Percentiles rank a stretch among this genome's conserved stretches.
phyloP scores from a whole-genome alignment of 1,140 invertebrate genomes.

The Conopomorpha cramerella region DNA sequence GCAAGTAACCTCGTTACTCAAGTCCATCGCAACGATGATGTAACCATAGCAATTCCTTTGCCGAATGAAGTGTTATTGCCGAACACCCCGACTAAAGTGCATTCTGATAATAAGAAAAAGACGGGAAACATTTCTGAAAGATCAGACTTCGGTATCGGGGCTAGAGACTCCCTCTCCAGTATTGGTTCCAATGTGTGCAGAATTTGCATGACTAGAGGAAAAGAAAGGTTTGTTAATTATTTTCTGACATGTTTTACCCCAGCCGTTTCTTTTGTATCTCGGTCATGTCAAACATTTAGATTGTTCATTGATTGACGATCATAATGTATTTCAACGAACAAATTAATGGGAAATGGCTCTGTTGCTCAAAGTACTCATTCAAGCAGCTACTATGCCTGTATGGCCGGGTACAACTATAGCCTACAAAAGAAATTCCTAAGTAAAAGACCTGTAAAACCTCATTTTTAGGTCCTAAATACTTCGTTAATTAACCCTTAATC shows the following conservation, averaged over 20 bases:
- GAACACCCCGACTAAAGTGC: constrained; percentile 21
- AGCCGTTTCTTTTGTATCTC: too few species aligned
- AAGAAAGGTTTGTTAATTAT: constrained; percentile 27
- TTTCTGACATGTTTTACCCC: constrained; percentile 7
- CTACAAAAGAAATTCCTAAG: too few species aligned
- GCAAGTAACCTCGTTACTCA: neutral
- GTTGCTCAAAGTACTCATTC: too few species aligned
- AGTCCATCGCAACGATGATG: neutral
- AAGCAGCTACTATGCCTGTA: too few species aligned
- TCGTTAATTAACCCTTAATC: too few species aligned
- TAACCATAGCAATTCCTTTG: constrained; percentile 1
- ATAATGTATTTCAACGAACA: neutral
- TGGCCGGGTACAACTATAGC: too few species aligned
- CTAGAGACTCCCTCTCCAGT: constrained; percentile 41
- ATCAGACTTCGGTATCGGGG: constrained; percentile 24
- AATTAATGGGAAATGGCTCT: neutral
- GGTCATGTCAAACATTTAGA: too few species aligned
- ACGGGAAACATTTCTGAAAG: constrained; percentile 30
- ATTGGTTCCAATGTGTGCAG: constrained; percentile 52
- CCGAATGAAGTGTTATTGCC: too few species aligned
- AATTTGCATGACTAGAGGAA: constrained; percentile 52
- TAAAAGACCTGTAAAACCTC: too few species aligned
- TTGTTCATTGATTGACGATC: too few species aligned
- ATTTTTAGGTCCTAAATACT: too few species aligned
- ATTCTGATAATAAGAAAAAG: constrained; percentile 26